Evolutionary conservation across 1,140 invertebrate species (phyloP), one percentile per base, ranked within the genome.

Genomic region (Platorchestia sp.): DNA sequence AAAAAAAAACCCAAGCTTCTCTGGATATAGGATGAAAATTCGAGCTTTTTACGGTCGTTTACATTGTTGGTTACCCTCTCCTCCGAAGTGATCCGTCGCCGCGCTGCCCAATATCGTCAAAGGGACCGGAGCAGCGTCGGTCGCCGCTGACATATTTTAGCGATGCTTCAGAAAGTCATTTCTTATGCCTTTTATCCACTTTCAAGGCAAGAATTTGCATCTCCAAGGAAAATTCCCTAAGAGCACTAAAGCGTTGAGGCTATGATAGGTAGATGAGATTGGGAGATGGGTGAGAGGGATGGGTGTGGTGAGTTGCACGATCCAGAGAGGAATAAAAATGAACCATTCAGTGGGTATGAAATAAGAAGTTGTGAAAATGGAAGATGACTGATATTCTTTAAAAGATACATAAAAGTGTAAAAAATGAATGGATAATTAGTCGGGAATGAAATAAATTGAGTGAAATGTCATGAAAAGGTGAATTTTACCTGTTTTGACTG

Each of bases 171-270:
- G 7, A 45, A 44, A 44, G 91, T 93, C 91, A 93, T 93, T 93
- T 93, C 91, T 93, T 93, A 93, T 45, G 91, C 91, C 91, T 93
- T 93, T 93, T 93, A 93, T 93, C 91, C 91, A 42, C 44, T 93
- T 47, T 93, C 91, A 93, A 93, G 44, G 44, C 41, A 45, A 36
- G 91, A 93, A 93, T 93, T 93, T 93, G 43, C 43, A 40, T 93
- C 91, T 93, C 45, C 91, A 7, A 40, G 91, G 45, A 93, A 93
- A 93, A 93, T 45, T 93, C 40, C 91, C 91, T 93, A 93, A 93
- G 44, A 93, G 91, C 91, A 93, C 91, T 93, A 44, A 93, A 93
- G 91, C 91, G 91, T 44, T 44, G 6, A 45, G 91, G 91, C 91
- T 93, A 93, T 93, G 91, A 93, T 93, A 93, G 91, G 91, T 44